Base-by-base conservation (phyloP, 2,797 vertebrate species). In the Platalea minor region DNA sequence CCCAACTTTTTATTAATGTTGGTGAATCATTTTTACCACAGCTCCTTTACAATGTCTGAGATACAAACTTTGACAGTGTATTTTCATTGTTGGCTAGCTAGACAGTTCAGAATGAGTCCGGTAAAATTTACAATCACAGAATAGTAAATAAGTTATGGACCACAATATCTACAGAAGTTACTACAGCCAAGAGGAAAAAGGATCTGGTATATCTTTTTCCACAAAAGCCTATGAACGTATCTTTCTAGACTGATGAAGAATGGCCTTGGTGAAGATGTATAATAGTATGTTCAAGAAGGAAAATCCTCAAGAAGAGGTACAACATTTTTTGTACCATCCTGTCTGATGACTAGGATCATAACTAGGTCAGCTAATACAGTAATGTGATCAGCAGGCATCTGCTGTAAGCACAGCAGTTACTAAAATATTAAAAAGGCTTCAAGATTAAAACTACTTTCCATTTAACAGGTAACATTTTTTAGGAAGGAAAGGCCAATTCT, bases 331-430 rank as follows among this genome's bases (percentile, higher is more conserved):
- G 29, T 45, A 64, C 43, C 10, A 60, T 31, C 31, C 45, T 67
- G 54, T 59, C 43, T 67, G 69, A 89, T 33, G n/a, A 65, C 31
- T 25, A 33, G 35, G 54, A 65, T 68, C 72, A 69, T 80, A 95
- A 92, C 78, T 37, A 82, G 68, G 82, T 74, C 79, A 95, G 72
- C 67, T 95, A 95, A 76, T 59, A 89, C 10, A 46, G 74, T 50
- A 82, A 82, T 18, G 23, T 57, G 57, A 90, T 84, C 73, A 78
- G 69, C 24, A 68, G 83, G 51, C 60, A 77, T 28, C 79, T 93
- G 48, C 56, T 80, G 39, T n/a, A 85, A 90, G 73, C 43, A 76
- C 23, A 75, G 37, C n/a, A 82, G n/a, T 41, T 60, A 68, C 51
- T 61, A 53, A 96, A 94, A 86, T 28, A 92, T 65, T 81, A 5